A percentile compares a stretch with the other conserved stretches of the same genome.
phyloP scores from a whole-genome alignment of 2,888 invertebrate species.

The Trichogramma dendrolimi region DNA sequence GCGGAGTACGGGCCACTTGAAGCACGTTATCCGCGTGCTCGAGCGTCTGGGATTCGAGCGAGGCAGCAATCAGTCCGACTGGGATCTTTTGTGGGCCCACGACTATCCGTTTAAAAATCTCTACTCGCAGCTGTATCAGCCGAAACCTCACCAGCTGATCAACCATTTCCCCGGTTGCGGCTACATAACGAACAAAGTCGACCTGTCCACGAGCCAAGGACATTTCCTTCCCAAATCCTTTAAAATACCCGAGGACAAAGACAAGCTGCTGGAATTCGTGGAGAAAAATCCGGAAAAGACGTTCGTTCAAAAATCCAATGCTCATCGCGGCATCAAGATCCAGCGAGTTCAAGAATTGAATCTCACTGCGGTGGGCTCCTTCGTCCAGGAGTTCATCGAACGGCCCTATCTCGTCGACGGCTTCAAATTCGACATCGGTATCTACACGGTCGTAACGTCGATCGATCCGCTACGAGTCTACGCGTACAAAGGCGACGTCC shows the following conservation, averaged over 20 bases:
- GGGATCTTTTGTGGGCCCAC: slow-evolving; percentile 92
- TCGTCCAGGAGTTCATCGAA: slow-evolving; percentile 87
- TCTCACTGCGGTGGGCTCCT: slow-evolving; percentile 67
- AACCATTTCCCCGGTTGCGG: slow-evolving; percentile 96
- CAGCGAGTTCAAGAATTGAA: slow-evolving; percentile 68
- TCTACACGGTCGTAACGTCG: slow-evolving; percentile 88
- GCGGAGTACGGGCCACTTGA: slow-evolving; percentile 63
- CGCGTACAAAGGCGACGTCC: slow-evolving; percentile 81
- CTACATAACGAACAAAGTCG: slow-evolving; percentile 87
- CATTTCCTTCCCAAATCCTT: slow-evolving; percentile 84
- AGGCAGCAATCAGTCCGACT: slow-evolving; percentile 58
- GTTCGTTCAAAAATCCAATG: slow-evolving; percentile 90
- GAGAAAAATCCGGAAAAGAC: slow-evolving; percentile 62
- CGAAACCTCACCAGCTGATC: slow-evolving; percentile 73
- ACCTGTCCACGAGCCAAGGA: slow-evolving; percentile 75
- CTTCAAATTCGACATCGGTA: slow-evolving; percentile 93
- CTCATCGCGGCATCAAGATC: slow-evolving; percentile 83
- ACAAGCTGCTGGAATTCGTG: slow-evolving; percentile 67
- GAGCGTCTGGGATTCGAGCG: slow-evolving; percentile 70
- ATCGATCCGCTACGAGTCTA: slow-evolving; percentile 86
- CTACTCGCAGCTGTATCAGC: slow-evolving; percentile 56
- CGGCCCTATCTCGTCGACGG: slow-evolving; percentile 87
- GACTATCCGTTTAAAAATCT: slow-evolving; percentile 79
- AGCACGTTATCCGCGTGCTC: slow-evolving; percentile 78
- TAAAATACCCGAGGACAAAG: slow-evolving; percentile 72